Percentiles rank a stretch among this genome's conserved stretches.
Evolutionary conservation across 2,797 vertebrate species (phyloP).

Genomic region (Coilia nasus): DNA sequence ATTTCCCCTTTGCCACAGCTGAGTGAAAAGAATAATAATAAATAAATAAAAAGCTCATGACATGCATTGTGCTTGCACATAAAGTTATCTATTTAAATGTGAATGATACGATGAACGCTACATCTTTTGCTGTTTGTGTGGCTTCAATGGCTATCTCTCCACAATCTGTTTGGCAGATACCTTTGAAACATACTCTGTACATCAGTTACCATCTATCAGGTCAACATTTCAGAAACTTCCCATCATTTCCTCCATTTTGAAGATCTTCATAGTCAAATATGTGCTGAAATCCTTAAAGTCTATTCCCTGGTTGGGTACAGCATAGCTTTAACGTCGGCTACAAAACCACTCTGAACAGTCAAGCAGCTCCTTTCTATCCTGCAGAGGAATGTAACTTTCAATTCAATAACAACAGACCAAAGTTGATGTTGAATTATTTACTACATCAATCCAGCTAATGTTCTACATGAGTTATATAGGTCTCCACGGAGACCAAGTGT

Average conservation of each 20-base stretch:
- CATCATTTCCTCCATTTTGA: background rate
- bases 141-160: background rate
- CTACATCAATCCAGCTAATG: slow-evolving; percentile 62
- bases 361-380: background rate
- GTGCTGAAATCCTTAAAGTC: background rate
- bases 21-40: background rate
- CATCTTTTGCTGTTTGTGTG: background rate
- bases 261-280: background rate
- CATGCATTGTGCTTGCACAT: slow-evolving; percentile 21
- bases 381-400: background rate
- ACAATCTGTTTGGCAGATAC: background rate
- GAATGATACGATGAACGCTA: slow-evolving; percentile 54
- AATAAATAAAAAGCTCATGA: background rate
- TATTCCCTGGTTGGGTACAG: background rate
- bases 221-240: background rate
- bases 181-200: background rate
- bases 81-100: slow-evolving; percentile 34
- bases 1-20: slow-evolving; percentile 3
- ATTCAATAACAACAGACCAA: slow-evolving; percentile 23
- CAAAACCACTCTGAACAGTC: background rate
- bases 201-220: background rate
- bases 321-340: background rate
- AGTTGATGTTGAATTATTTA: slow-evolving; percentile 70
- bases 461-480: slow-evolving; percentile 46
- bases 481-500: slow-evolving; percentile 60